Evolutionary conservation across 2,888 invertebrate genomes (phyloP).

Genomic region (Toxonevra muliebris): DNA sequence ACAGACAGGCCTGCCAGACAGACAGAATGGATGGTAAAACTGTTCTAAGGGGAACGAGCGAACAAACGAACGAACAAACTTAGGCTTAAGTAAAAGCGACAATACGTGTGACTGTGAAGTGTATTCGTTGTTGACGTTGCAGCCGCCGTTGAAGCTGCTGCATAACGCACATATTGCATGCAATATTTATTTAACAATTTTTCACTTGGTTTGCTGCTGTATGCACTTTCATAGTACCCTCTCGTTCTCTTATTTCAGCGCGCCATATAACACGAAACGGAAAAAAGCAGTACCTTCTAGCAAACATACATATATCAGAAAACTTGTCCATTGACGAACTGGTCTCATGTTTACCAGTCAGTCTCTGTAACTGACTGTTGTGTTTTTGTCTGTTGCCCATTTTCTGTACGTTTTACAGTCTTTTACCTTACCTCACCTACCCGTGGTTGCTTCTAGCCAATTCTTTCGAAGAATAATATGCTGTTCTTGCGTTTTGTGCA

Average conservation of each 20-base stretch:
- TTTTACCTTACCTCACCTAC: background rate
- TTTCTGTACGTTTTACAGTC: background rate
- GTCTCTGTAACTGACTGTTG: background rate
- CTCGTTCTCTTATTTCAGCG: too few relatives aligned
- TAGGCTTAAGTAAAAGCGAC: too few relatives aligned
- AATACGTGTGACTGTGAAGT: too few relatives aligned
- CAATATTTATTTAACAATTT: background rate
- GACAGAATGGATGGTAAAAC: too few relatives aligned
- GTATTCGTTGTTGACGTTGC: too few relatives aligned
- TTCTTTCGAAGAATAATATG: slow-evolving; percentile 18
- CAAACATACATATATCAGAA: background rate
- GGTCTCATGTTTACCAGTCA: slow-evolving; percentile 9
- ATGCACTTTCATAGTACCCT: too few relatives aligned
- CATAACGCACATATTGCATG: background rate
- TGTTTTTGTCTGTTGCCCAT: background rate
- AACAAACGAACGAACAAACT: too few relatives aligned
- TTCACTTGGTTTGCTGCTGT: background rate
- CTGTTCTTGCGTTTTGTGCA: background rate
- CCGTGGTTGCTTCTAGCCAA: background rate
- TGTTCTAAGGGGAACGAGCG: too few relatives aligned
- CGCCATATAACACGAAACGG: background rate
- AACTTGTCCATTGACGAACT: slow-evolving; percentile 7
- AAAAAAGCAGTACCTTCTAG: too few relatives aligned
- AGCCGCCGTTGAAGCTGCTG: too few relatives aligned
- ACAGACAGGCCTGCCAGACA: too few relatives aligned